Percentiles rank a stretch among this genome's conserved stretches.
Conservation (phyloP, 2,113 vertebrate species). For the Oreochromis aureus region DNA sequence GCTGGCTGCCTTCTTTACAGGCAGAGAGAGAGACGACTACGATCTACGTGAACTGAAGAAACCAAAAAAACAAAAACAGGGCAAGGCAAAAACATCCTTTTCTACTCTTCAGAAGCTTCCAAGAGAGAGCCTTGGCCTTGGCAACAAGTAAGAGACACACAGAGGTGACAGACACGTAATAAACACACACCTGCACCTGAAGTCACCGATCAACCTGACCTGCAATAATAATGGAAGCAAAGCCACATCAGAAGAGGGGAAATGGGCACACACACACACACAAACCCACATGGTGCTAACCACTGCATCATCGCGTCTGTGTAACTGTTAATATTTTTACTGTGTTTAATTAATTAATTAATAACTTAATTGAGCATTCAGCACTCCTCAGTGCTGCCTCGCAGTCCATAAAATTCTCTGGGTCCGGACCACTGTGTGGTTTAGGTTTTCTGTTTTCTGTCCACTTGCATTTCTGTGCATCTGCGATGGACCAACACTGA, state of each 20-base stretch:
- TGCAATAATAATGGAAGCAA: neutral
- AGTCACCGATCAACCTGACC: neutral
- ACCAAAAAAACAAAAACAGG: neutral
- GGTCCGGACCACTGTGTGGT: neutral
- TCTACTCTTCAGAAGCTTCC: neutral
- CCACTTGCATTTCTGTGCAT: neutral
- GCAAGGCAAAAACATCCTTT: neutral
- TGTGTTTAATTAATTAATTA: neutral
- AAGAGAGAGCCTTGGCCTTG: neutral
- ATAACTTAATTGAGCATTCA: neutral
- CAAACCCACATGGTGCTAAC: rapidly evolving
- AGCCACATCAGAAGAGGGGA: neutral
- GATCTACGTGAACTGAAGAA: neutral
- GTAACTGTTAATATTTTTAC: neutral
- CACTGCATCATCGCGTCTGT: rapidly evolving
- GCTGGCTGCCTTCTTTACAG: neutral
- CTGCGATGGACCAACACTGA: neutral
- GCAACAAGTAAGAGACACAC: neutral
- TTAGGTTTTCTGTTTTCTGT: neutral
- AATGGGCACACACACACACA: neutral
- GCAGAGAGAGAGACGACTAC: neutral
- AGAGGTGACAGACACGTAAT: neutral
- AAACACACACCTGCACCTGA: neutral
- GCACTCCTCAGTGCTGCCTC: neutral
- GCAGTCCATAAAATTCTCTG: neutral